Base-by-base conservation (phyloP, 2,797 vertebrate genomes). In the Macropus fuliginosus region DNA sequence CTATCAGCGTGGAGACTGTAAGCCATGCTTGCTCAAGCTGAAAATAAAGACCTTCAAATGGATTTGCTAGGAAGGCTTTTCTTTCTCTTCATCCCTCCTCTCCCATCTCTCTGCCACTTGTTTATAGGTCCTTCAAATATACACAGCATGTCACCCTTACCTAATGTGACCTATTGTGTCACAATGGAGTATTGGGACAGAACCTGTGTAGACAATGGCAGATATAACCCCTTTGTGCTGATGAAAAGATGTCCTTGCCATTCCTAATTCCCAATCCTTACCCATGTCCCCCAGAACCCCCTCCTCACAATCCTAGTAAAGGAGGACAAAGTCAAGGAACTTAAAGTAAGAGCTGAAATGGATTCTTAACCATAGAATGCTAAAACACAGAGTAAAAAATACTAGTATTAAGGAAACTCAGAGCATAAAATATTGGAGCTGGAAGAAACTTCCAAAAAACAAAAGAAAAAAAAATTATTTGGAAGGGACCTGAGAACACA, bases 1-100 rank as follows among this genome's bases (percentile, higher is more conserved):
- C 1, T 0, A 0, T 93, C 90, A 21, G 21, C 0, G 3, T 27
- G n/a, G 5, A 0, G 0, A 27, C 0, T 11, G 0, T 12, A 92
- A 59, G 1, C 1, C 0, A 3, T 2, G 28, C 13, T 54, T 52
- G 4, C n/a, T 55, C 5, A 1, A 40, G 40, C 90, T 93, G 55
- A 93, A 92, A 52, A n/a, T 46, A 92, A 91, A 55, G 52, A 18
- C 57, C 24, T 1, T 54, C 31, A 90, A 91, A 34, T 0, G 54
- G 27, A 1, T 56, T 24, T 52, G 28, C 92, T 31, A 31, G 90
- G 40, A 50, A 28, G 57, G 14, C 10, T 74, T 91, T 89, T 46
- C 24, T 50, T 10, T 46, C 74, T 87, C 40, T 12, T 46, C 9
- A 87, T 46, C 24, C 9, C 74, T 87, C 74, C 74, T 50, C 74